Evolutionary conservation across 1,140 invertebrate species (phyloP).

Genomic region (Laupala kohalensis): DNA sequence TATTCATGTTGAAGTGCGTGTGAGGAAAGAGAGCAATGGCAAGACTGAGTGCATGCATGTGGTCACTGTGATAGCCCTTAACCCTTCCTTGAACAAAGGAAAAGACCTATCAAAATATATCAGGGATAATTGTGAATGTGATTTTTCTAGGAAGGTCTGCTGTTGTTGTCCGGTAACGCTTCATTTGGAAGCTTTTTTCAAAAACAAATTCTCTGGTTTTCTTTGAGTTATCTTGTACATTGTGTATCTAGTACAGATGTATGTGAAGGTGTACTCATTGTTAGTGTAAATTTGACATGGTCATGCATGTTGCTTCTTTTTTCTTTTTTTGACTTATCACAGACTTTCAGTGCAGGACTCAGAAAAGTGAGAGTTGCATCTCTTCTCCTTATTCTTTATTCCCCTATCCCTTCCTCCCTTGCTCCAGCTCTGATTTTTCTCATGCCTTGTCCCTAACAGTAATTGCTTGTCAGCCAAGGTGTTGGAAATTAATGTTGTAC

Average conservation of each 20-base stretch:
- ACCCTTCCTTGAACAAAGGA: slow-evolving; percentile 1
- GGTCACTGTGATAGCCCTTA: slow-evolving; percentile 14
- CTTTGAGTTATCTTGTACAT: too few species aligned
- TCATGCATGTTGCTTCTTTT: too few species aligned
- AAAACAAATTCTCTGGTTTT: too few species aligned
- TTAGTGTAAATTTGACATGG: not conserved
- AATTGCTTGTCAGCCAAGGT: too few species aligned
- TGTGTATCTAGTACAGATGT: too few species aligned
- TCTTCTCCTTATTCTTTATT: not conserved
- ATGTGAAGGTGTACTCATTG: too few species aligned
- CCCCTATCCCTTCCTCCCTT: not conserved
- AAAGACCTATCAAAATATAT: slow-evolving; percentile 4
- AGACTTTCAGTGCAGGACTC: not conserved
- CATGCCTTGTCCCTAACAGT: not conserved
- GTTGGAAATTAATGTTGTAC: too few species aligned
- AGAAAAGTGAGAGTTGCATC: not conserved
- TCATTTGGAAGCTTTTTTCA: not conserved
- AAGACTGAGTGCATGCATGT: slow-evolving; percentile 6
- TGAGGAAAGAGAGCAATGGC: not conserved
- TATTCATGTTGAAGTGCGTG: not conserved
- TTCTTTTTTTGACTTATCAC: not conserved
- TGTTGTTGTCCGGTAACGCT: not conserved
- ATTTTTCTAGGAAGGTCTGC: not conserved
- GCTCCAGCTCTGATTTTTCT: not conserved
- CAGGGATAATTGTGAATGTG: slow-evolving; percentile 9